Evolutionary conservation across 2,888 invertebrate genomes (phyloP).

Genomic region (Trilocha varians): DNA sequence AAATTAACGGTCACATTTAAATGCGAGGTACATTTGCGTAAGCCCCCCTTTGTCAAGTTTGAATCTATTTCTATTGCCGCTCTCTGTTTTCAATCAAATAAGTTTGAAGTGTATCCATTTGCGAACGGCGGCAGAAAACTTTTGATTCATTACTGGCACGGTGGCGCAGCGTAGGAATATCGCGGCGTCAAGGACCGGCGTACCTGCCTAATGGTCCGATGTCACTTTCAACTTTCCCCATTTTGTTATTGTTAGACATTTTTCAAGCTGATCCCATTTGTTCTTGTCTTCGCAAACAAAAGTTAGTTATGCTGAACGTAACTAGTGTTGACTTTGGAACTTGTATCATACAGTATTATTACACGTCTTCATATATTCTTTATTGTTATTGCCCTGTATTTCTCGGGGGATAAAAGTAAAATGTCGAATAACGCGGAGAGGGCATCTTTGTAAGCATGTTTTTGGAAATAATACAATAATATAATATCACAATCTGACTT

Average conservation of each 20-base stretch:
- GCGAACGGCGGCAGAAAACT: conserved; percentile 23
- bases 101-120: conserved; percentile 27
- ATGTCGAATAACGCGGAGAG: background rate
- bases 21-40: background rate
- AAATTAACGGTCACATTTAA: background rate
- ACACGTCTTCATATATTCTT: conserved; percentile 1
- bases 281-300: conserved; percentile 35
- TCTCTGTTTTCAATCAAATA: conserved; percentile 19
- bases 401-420: background rate
- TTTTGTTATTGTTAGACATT: conserved; percentile 55
- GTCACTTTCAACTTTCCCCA: conserved; percentile 53
- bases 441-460: background rate
- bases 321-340: conserved; percentile 21
- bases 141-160: conserved; percentile 40
- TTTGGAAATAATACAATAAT: background rate
- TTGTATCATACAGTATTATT: conserved; percentile 2
- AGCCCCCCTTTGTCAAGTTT: background rate
- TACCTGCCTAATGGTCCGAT: conserved; percentile 44
- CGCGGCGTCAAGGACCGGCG: conserved; percentile 21
- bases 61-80: background rate
- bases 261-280: conserved; percentile 53
- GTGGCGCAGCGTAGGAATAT: conserved; percentile 14
- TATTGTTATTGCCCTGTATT: conserved; percentile 1
- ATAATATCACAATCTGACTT: background rate
- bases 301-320: conserved; percentile 34